phyloP scores from a whole-genome alignment of 2,113 vertebrate species.

The Mormoops blainvillei region DNA sequence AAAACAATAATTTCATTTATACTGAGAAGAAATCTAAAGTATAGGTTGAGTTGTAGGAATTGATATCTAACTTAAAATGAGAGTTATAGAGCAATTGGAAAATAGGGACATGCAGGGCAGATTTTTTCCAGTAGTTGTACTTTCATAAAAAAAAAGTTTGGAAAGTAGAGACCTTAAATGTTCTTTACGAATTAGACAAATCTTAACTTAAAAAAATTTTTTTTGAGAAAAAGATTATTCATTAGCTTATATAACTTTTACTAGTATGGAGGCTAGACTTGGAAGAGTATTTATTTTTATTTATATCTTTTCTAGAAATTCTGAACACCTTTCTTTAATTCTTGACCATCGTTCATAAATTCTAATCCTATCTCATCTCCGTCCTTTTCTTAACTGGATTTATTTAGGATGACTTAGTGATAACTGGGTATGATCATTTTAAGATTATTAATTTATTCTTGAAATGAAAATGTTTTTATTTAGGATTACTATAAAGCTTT shows the following conservation, averaged over 20 bases:
- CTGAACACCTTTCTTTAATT: neutral
- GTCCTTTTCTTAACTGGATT: neutral
- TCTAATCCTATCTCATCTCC: neutral
- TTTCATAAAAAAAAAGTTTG: neutral
- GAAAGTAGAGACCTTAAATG: neutral
- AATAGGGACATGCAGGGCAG: neutral
- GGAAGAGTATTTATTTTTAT: neutral
- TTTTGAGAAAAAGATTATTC: neutral
- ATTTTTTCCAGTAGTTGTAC: neutral
- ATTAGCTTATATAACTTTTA: neutral
- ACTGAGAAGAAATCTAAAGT: neutral
- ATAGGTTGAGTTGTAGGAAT: neutral
- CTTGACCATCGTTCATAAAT: neutral
- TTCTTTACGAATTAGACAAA: constrained; percentile 14
- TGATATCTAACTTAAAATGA: constrained; percentile 26
- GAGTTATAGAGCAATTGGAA: neutral
- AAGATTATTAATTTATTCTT: constrained; percentile 8
- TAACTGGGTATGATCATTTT: neutral
- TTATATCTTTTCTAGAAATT: neutral
- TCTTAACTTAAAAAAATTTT: neutral
- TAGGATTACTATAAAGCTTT: constrained; percentile 99
- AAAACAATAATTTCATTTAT: neutral
- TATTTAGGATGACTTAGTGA: neutral
- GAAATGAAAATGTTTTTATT: constrained; percentile 53
- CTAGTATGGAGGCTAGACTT: neutral